Conservation (phyloP, 1,140 invertebrate species). For the Conus betulinus region DNA sequence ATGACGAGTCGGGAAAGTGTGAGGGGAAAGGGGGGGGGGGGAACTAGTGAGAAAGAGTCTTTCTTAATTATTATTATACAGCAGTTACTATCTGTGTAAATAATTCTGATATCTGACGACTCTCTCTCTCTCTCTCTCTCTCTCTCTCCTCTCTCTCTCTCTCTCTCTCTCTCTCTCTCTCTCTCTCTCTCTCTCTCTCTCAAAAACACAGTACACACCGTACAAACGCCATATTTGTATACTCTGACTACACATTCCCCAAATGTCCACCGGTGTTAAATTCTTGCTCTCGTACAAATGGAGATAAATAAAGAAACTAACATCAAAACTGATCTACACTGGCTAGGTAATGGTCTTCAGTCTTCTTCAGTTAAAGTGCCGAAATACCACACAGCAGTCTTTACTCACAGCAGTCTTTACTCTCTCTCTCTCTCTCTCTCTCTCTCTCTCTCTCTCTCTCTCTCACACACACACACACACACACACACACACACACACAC, state of each 20-base stretch:
- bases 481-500: not conserved
- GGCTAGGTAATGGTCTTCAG: too few species aligned
- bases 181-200: not conserved
- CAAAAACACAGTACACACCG: not conserved
- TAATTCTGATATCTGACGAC: not conserved
- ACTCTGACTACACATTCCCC: too few species aligned
- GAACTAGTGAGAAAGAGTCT: not conserved
- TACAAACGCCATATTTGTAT: too few species aligned
- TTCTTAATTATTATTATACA: too few species aligned
- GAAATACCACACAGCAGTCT: too few species aligned
- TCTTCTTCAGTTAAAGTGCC: too few species aligned
- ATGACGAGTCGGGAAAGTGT: too few species aligned
- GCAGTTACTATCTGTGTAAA: too few species aligned
- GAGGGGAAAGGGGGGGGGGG: not conserved
- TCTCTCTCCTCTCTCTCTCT: not conserved
- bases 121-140: constrained; percentile 11
- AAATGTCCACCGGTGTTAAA: too few species aligned
- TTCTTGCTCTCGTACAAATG: too few species aligned
- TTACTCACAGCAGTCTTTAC: not conserved
- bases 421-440: constrained; percentile 15
- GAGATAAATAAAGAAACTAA: too few species aligned
- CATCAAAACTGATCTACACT: too few species aligned
- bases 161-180: not conserved
- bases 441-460: not conserved
- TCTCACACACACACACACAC: not conserved